Base-by-base conservation (phyloP, 2,113 vertebrate genomes). In the Pipa parva region DNA sequence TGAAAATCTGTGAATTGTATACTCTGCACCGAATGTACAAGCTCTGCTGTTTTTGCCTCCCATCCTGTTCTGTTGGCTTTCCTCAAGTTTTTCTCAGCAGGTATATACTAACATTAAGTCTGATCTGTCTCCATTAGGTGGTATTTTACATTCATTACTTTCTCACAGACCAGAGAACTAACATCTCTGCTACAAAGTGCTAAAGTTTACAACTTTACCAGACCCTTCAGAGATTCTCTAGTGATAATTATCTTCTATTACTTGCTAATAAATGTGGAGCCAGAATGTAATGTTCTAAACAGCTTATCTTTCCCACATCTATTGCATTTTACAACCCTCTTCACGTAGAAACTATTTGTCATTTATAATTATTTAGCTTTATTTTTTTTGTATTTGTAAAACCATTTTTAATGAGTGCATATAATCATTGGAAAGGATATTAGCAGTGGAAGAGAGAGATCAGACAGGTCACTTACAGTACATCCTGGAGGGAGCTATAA, bases 141-240 rank as follows among this genome's bases (percentile, higher is more conserved):
- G 72, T 57, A 80, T 85, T 81, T 80, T 73, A 71, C 75, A 77
- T 85, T 76, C 71, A 78, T 79, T 63, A 74, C 72, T 74, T 78
- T 76, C 71, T 55, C 55, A 76, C 75, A 71, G 45, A 74, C 31
- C 62, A 72, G 70, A 76, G 75, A 73, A 75, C 79, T 76, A 80
- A 77, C 77, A 78, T 74, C 73, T 63, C 65, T 33, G 12, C 31
- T 75, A 78, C 52, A 73, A 74, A 78, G 75, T 25, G 73, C 65
- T 50, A 71, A 54, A 59, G 24, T 63, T 73, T 74, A 79, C 0
- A 73, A 75, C 75, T 84, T 84, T 73, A 66, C 65, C 58, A 69
- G 49, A 22, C 71, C 59, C 75, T 75, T 59, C 57, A 69, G 74
- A 48, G 78, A 81, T 79, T 75, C 81, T 39, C 37, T 48, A 62